These are phyloP conservation scores for Cotesia vestalis DNA, from an alignment of 1,140 invertebrate species.

Conservation along the genomic window DNA sequence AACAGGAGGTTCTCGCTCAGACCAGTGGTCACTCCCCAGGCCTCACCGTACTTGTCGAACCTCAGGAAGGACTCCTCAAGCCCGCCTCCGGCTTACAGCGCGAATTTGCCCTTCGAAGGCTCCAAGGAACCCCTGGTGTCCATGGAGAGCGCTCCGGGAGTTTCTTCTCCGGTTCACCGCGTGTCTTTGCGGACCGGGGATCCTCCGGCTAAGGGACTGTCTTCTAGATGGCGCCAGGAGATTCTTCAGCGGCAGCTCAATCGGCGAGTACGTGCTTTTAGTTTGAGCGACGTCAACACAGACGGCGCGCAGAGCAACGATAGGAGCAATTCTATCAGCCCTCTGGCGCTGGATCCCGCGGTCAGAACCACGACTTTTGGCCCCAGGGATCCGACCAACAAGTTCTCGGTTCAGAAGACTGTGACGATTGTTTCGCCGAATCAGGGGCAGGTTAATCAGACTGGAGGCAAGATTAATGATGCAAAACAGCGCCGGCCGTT, in stretches of 20 bases:
- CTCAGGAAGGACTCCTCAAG: constrained; percentile 23
- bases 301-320: constrained; percentile 40
- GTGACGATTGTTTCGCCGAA: constrained; percentile 57
- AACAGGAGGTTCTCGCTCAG: constrained; percentile 63
- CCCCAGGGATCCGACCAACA: constrained; percentile 42
- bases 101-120: constrained; percentile 52
- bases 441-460: background rate
- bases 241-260: constrained; percentile 59
- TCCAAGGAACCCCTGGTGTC: constrained; percentile 54
- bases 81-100: constrained; percentile 44
- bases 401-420: constrained; percentile 48
- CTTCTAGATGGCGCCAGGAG: constrained; percentile 58
- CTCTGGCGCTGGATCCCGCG: constrained; percentile 47
- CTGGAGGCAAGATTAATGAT: constrained; percentile 1
- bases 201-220: constrained; percentile 42
- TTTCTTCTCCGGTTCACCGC: constrained; percentile 50
- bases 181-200: constrained; percentile 53
- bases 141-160: constrained; percentile 52
- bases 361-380: constrained; percentile 41
- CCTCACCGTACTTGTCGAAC: constrained; percentile 49
- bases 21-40: constrained; percentile 53
- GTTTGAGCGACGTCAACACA: constrained; percentile 58
- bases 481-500: constrained; percentile 19
- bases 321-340: constrained; percentile 46
- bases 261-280: constrained; percentile 57